Base-by-base conservation (phyloP, 2,797 vertebrate species). In the Notolepis coatsorum region DNA sequence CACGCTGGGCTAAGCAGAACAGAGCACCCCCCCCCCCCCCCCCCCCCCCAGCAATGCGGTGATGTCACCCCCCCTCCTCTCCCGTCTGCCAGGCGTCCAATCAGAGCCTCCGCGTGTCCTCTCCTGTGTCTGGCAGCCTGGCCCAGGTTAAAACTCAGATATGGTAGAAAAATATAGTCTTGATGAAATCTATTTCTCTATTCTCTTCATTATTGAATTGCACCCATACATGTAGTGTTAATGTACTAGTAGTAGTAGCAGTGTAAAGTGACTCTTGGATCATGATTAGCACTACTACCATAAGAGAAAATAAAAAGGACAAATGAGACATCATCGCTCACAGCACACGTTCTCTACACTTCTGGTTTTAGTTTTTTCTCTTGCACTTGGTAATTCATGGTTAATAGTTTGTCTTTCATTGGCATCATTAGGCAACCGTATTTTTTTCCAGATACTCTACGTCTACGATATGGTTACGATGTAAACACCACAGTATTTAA, bases 131-230 rank as follows among this genome's bases (percentile, higher is more conserved):
- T 28, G 69, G 82, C 87, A 84, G 80, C 80, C n/a, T 85, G 81
- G 67, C 82, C 78, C 85, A 82, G 81, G 83, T 90, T 90, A 86
- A 87, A 92, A 91, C 87, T 89, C 84, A 86, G 84, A 91, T 88
- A 93, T 93, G 92, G 87, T 94, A 94, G 91, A 93, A 94, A 93
- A 94, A 94, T 94, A 93, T 87, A 77, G 86, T 87, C 78, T 89
- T 82, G 89, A 93, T 93, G 90, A 91, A 81, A 87, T 90, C 86
- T 88, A 85, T 92, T 82, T 91, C 86, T 87, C 89, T 83, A 75
- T 72, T 85, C 73, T 84, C 84, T 82, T 86, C 77, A 79, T 85
- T 83, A 79, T 71, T 89, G 78, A 88, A 90, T 89, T 89, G 85
- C 89, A 92, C 82, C 79, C 90, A 89, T 65, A 89, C 75, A 85